A percentile compares a stretch with the other conserved stretches of the same genome.
Evolutionary conservation across 2,888 invertebrate genomes (phyloP).

Genomic region (Rotaria magnacalcarata): DNA sequence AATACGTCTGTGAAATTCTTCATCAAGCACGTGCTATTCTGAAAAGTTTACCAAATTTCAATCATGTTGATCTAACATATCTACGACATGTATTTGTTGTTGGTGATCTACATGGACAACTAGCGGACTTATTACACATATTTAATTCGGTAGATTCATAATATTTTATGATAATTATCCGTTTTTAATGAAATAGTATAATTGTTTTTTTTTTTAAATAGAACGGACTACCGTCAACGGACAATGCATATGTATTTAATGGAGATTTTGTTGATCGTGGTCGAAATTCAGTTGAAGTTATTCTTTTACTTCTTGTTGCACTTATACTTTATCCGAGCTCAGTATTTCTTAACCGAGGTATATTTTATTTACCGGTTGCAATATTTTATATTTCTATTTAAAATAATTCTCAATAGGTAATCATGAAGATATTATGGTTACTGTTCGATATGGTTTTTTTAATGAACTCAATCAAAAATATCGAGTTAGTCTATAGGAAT

Average conservation of each 20-base stretch:
- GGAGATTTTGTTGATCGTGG: constrained; percentile 91
- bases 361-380: not conserved
- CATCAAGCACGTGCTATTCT: constrained; percentile 73
- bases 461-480: constrained; percentile 84
- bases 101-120: constrained; percentile 86
- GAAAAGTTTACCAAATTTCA: constrained; percentile 75
- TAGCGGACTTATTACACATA: constrained; percentile 70
- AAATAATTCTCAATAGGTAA: constrained; percentile 61
- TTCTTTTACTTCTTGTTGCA: constrained; percentile 73
- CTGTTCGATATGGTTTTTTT: constrained; percentile 75
- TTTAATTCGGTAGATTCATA: constrained; percentile 71
- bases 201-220: constrained; percentile 56
- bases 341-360: constrained; percentile 79
- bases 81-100: constrained; percentile 70
- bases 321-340: constrained; percentile 77
- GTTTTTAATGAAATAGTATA: not conserved
- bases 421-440: constrained; percentile 90
- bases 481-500: constrained; percentile 63
- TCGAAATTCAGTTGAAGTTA: constrained; percentile 78
- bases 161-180: constrained; percentile 55
- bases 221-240: constrained; percentile 85
- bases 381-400: not conserved
- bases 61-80: constrained; percentile 75
- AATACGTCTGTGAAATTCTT: constrained; percentile 77
- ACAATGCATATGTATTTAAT: constrained; percentile 86